Evolutionary conservation across 2,797 vertebrate species (phyloP), one percentile per base, ranked within the genome.

Genomic region (Sebastes glaucus): DNA sequence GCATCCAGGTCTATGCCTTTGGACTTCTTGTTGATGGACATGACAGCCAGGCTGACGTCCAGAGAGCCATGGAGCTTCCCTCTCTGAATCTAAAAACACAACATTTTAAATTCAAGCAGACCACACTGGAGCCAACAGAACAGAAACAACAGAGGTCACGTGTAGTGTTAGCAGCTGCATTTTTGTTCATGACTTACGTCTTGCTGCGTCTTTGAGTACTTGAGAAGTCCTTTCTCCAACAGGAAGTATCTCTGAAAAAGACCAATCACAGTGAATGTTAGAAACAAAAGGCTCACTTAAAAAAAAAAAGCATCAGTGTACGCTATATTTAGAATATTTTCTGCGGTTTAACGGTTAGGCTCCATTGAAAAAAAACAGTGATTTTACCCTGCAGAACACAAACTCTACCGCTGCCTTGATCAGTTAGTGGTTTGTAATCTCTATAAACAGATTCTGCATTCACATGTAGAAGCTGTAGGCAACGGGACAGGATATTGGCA

Each of bases 1-100:
- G 97, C 96, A 72, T 99, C 98, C 83, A 99, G 95, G 86, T 99
- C 98, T 0, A 99, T 96, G 49, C 97, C 95, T 81, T 96, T 97
- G 0, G 97, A 95, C 87, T 97, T 98, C 92, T 96, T 98, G 91
- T 99, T 99, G 89, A 98, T 82, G 13, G 97, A 98, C 97, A 98
- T 97, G 75, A 98, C 97, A 0, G 98, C 97, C 11, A 96, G 84
- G n/a, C 97, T 96, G 92, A 99, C 88, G 0, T 98, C 96, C 16
- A 99, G 94, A 74, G 97, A 95, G 0, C 97, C 98, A 0, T 97
- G 98, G 25, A 97, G 93, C 80, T 98, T 99, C 35, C 97, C 97
- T 88, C 95, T 96, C 73, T 94, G 88, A 55, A 98, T 92, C 98
- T 94, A 18, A 67, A 49, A 87, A 80, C 30, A 88, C 46, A 57